phyloP scores from a whole-genome alignment of 2,888 invertebrate species.

The Tachina grossa region DNA sequence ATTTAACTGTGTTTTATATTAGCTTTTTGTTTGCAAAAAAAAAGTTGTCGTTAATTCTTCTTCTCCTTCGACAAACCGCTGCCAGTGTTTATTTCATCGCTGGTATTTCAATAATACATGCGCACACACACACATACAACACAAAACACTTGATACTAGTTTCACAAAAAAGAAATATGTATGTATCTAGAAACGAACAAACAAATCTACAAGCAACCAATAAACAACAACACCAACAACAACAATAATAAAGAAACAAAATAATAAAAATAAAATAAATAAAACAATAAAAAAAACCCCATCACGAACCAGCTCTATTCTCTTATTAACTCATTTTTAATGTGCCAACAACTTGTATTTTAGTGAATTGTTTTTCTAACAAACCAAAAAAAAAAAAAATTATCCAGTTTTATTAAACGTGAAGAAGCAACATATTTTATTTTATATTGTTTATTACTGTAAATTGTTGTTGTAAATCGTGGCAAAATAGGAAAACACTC shows the following conservation, averaged over 20 bases:
- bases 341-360: constrained; percentile 64
- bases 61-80: constrained; percentile 10
- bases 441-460: constrained; percentile 51
- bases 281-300: constrained; percentile 29
- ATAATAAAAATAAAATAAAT: constrained; percentile 21
- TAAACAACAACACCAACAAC: constrained; percentile 21
- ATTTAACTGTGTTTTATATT: constrained; percentile 16
- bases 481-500: constrained; percentile 50
- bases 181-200: constrained; percentile 1
- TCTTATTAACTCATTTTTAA: constrained; percentile 50
- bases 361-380: constrained; percentile 24
- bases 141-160: not conserved
- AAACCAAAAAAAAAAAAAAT: constrained; percentile 19
- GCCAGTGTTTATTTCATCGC: constrained; percentile 30
- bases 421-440: constrained; percentile 25
- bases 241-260: constrained; percentile 8
- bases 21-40: constrained; percentile 8
- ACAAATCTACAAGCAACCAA: constrained; percentile 24
- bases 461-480: constrained; percentile 63
- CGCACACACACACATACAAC: not conserved
- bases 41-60: constrained; percentile 21
- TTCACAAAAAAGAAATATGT: not conserved
- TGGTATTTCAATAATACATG: constrained; percentile 8
- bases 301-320: constrained; percentile 45
- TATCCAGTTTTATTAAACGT: constrained; percentile 67